Conservation (phyloP, 2,797 vertebrate genomes). For the Etheostoma perlongum region DNA sequence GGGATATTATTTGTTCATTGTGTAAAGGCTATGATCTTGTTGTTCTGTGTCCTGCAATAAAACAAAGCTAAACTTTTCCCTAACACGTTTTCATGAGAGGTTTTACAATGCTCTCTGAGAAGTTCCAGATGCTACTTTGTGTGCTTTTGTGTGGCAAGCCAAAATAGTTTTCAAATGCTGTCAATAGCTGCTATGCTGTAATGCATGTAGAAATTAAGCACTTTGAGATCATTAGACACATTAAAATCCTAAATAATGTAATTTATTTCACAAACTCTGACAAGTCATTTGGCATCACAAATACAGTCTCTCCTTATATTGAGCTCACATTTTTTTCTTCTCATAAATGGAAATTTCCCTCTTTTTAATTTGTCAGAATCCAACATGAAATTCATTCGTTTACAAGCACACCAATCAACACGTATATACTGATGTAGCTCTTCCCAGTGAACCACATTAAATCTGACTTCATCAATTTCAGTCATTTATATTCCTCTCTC, state of each 20-base stretch:
- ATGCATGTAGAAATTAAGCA: conserved; percentile 44
- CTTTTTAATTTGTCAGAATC: conserved; percentile 71
- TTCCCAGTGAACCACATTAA: conserved; percentile 79
- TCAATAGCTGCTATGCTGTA: conserved; percentile 40
- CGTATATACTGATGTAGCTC: conserved; percentile 70
- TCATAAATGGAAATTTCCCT: conserved; percentile 78
- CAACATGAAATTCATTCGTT: conserved; percentile 68
- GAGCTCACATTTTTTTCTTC: conserved; percentile 63
- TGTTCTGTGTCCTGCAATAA: conserved; percentile 76
- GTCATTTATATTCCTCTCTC: conserved; percentile 53
- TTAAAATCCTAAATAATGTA: conserved; percentile 81
- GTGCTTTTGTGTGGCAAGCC: conserved; percentile 49
- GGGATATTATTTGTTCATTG: conserved; percentile 33
- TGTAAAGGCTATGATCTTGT: conserved; percentile 60
- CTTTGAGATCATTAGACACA: conserved; percentile 48
- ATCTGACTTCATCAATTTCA: conserved; percentile 61
- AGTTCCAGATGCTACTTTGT: conserved; percentile 72
- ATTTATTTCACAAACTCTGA: conserved; percentile 84
- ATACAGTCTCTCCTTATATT: conserved; percentile 80
- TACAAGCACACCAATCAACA: conserved; percentile 72
- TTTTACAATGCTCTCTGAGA: conserved; percentile 67
- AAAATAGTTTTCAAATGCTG: conserved; percentile 65
- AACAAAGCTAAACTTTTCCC: conserved; percentile 66
- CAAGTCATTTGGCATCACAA: conserved; percentile 84
- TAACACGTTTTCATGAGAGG: conserved; percentile 32